phyloP scores from a whole-genome alignment of 2,113 vertebrate species.

The Tretioscincus oriximinensis region DNA sequence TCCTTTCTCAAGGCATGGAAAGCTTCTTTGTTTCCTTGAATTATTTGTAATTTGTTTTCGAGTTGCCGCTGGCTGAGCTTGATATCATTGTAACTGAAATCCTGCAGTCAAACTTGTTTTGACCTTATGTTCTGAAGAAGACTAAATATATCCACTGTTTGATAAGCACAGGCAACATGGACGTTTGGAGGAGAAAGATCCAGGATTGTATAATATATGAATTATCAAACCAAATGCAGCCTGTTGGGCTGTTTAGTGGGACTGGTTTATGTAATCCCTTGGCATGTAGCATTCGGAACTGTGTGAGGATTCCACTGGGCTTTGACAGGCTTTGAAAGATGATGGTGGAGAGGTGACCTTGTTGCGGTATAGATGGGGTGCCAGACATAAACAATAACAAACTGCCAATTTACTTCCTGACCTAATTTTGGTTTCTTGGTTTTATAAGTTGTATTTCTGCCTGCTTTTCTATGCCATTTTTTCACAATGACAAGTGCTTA shows the following conservation, averaged over 20 bases:
- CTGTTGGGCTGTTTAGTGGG: background rate
- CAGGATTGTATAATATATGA: background rate
- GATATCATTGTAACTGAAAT: background rate
- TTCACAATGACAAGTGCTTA: no score
- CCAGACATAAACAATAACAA: no score
- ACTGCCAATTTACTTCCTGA: no score
- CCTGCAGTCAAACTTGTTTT: background rate
- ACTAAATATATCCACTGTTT: conserved; percentile 7
- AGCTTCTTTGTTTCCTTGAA: background rate
- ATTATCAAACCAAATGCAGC: background rate
- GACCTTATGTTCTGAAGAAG: background rate
- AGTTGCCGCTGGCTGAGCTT: background rate
- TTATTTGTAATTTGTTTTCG: background rate
- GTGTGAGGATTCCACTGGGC: no score
- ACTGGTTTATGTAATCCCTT: background rate
- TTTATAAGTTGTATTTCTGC: no score
- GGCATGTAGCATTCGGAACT: background rate
- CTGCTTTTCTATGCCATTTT: no score
- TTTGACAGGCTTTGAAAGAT: no score
- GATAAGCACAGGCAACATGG: background rate
- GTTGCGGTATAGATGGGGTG: no score
- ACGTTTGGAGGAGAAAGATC: background rate
- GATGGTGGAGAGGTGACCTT: no score
- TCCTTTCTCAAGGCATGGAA: background rate
- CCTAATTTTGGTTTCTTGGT: no score